Base-by-base conservation (phyloP, 2,888 invertebrate genomes). In the Cryptocephalus moraei region DNA sequence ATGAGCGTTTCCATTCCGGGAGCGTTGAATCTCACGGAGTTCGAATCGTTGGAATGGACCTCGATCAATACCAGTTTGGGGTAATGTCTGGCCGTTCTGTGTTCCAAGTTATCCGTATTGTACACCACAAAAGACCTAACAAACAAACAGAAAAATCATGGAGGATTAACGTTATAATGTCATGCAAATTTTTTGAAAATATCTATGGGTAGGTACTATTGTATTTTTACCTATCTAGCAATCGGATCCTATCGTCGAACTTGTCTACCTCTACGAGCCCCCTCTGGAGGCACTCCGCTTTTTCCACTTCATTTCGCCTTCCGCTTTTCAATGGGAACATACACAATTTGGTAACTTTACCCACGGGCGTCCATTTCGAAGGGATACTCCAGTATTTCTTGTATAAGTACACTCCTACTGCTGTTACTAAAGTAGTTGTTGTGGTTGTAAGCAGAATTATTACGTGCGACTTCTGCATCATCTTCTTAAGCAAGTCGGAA, bases 1-100 rank as follows among this genome's bases (percentile, higher is more conserved):
- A 67, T 65, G 14, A 75, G 53, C 8, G 66, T 62, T 14, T 70
- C 59, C 72, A 74, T 72, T 33, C 67, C 70, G n/a, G 71, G 69
- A 8, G 73, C 74, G 56, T 73, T 70, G 13, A 76, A 58, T 46
- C 68, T 68, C 8, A 73, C 62, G 44, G 67, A 68, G 32, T 60
- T 56, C 45, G 67, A 65, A 50, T 71, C 69, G 11, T 70, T 68
- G 9, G 69, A 64, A 0, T 60, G 60, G 1, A 73, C 56, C 46
- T 68, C 71, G 14, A 76, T 70, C 9, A 72, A 58, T 13, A 75
- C 61, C 61, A 76, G 57, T 44, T 72, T 71, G 0, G 75, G 73
- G 52, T 71, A 69, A 8, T 71, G 68, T 45, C 72, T 64, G 1
- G 67, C 72, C 1, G 74, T 72, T 55, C 66, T 60, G 50, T 72